Base-by-base conservation (phyloP, 2,113 vertebrate species). In the Xenopus borealis region DNA sequence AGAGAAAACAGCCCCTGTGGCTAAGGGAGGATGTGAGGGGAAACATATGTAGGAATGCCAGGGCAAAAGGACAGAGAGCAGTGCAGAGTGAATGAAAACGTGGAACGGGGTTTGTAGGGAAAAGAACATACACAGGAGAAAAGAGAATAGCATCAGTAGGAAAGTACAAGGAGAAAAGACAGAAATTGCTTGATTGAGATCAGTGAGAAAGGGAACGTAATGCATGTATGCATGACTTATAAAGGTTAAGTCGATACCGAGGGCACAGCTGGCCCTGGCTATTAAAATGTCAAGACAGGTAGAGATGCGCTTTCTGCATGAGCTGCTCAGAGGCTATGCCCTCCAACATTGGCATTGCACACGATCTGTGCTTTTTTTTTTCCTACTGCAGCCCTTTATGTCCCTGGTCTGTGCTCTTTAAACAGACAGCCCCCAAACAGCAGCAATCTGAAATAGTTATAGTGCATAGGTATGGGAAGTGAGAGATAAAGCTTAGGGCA, bases 201-300 rank as follows among this genome's bases (percentile, higher is more conserved):
- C 23, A 40, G 33, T 40, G 33, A 40, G 33, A 40, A 16, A 62
- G 12, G 61, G 11, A 13, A 62, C 33, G 23, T 12, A 62, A 30
- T 62, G 23, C 5, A 62, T 20, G 20, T 27, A 50, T n/a, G 23
- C 19, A 62, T 27, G 23, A 18, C 61, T 46, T 66, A 69, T 58
- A 75, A 75, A 75, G 73, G 73, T 69, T 69, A 69, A n/a, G 16
- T 68, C 17, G 46, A 44, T 62, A 30, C 50, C 47, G 55, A 47
- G 55, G 57, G 65, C 65, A 62, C 45, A 69, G 66, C 66, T 69
- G 73, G 45, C 66, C 33, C 12, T 53, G 58, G 30, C 20, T 69
- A 53, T 20, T 61, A 75, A 75, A 75, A 75, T 75, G 64, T 62
- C 72, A 68, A 68, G 57, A 68, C 72, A 67, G 72, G 40, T 63